phyloP scores from a whole-genome alignment of 2,888 invertebrate species.

The Nomada flava region DNA sequence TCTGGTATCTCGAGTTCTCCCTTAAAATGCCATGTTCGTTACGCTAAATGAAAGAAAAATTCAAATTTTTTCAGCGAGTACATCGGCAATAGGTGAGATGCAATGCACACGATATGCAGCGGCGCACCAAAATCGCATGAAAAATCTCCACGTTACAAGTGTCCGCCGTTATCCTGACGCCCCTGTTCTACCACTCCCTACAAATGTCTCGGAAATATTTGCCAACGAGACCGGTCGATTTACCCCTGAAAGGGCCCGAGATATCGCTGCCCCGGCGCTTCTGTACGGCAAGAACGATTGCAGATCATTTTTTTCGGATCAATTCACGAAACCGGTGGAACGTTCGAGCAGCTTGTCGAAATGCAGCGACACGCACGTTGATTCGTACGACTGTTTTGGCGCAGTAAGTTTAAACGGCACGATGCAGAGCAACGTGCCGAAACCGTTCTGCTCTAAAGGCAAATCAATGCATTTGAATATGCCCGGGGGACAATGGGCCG shows the following conservation, averaged over 20 bases:
- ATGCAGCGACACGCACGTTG: conserved; percentile 84
- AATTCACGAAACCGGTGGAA: conserved; percentile 75
- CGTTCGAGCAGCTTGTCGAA: conserved; percentile 20
- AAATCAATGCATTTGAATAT: conserved; percentile 88
- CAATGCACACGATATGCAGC: conserved; percentile 49
- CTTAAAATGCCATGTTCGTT: not conserved
- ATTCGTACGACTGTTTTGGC: conserved; percentile 89
- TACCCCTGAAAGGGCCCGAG: conserved; percentile 88
- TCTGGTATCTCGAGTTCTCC: too few species aligned
- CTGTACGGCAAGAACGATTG: conserved; percentile 60
- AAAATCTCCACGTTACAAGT: conserved; percentile 84
- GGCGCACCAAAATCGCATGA: conserved; percentile 35
- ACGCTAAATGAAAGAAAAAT: not conserved
- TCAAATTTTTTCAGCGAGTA: conserved; percentile 41
- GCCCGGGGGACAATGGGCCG: conserved; percentile 91
- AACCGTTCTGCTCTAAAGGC: conserved; percentile 86
- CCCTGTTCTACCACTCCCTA: conserved; percentile 86
- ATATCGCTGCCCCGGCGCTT: conserved; percentile 87
- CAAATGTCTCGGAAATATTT: conserved; percentile 88
- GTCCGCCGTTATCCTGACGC: conserved; percentile 85
- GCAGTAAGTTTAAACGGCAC: conserved; percentile 88
- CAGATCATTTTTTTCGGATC: conserved; percentile 80
- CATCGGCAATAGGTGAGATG: conserved; percentile 26
- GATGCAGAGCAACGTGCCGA: conserved; percentile 92
- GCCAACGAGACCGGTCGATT: conserved; percentile 88